These are phyloP conservation scores for Mergus octosetaceus DNA, from an alignment of 2,797 vertebrate genomes.

Conservation along the genomic window DNA sequence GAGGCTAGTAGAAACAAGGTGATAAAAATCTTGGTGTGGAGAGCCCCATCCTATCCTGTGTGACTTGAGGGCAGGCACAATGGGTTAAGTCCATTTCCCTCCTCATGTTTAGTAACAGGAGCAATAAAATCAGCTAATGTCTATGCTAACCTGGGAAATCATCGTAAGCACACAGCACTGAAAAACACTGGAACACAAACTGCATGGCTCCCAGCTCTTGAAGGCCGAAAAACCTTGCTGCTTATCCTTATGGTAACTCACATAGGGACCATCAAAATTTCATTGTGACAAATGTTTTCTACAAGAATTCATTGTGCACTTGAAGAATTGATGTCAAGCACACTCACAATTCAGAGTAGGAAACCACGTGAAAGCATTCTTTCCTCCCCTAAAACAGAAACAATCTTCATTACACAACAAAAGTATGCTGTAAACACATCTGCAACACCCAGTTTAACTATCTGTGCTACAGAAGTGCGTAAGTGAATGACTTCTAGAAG, in stretches of 20 bases:
- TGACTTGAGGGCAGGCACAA: neutral
- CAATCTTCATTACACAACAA: neutral
- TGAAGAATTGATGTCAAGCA: neutral
- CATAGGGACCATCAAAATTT: neutral
- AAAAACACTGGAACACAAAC: neutral
- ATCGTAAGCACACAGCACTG: neutral
- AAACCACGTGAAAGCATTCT: neutral
- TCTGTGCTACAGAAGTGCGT: neutral
- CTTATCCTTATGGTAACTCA: neutral
- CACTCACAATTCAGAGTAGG: neutral
- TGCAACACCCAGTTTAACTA: neutral
- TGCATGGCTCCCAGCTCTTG: neutral
- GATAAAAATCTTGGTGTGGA: neutral
- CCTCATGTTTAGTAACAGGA: neutral
- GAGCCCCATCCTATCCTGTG: neutral
- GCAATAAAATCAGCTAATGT: neutral
- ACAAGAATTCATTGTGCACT: neutral
- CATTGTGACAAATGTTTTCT: neutral
- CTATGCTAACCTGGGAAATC: neutral
- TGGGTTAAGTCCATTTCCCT: neutral
- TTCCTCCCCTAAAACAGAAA: neutral
- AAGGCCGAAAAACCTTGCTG: neutral
- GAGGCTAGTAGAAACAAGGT: neutral
- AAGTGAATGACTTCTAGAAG: neutral
- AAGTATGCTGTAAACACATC: neutral